Percentiles rank a stretch among this genome's conserved stretches.
These are phyloP conservation scores for Epicauta chinensis DNA, from an alignment of 1,140 invertebrate species.

Conservation along the genomic window DNA sequence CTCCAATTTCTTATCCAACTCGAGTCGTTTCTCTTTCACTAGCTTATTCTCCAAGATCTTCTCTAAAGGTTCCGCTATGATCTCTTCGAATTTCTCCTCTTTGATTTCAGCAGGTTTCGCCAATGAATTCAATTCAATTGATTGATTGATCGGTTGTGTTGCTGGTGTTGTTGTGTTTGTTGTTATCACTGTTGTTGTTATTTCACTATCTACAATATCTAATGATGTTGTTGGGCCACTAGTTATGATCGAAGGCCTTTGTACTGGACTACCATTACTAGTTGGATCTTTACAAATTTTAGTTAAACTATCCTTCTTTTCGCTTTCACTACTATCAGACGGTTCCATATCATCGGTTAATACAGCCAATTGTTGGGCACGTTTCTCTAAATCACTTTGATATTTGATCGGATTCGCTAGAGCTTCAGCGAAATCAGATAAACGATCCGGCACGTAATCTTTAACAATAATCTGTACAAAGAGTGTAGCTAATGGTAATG, in stretches of 20 bases:
- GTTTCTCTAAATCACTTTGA: slow-evolving; percentile 88
- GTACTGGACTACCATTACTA: slow-evolving; percentile 33
- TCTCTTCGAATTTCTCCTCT: slow-evolving; percentile 48
- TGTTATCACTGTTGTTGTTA: background rate
- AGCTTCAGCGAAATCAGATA: slow-evolving; percentile 92
- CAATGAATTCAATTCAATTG: slow-evolving; percentile 30
- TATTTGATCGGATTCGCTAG: slow-evolving; percentile 97
- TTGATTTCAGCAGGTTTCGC: slow-evolving; percentile 25
- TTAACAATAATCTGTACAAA: slow-evolving; percentile 92
- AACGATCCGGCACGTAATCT: slow-evolving; percentile 94
- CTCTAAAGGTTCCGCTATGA: slow-evolving; percentile 71
- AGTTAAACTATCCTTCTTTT: slow-evolving; percentile 25
- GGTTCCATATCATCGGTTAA: slow-evolving; percentile 75
- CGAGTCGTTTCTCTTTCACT: slow-evolving; percentile 72
- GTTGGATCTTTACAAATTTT: slow-evolving; percentile 22
- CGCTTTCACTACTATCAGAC: slow-evolving; percentile 18
- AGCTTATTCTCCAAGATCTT: slow-evolving; percentile 73
- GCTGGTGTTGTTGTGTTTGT: slow-evolving; percentile 2
- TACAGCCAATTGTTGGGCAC: slow-evolving; percentile 82
- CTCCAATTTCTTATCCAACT: slow-evolving; percentile 85
- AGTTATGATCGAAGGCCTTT: slow-evolving; percentile 29
- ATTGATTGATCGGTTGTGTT: background rate
- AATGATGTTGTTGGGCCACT: slow-evolving; percentile 19
- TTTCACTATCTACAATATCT: slow-evolving; percentile 28
- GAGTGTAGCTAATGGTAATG: slow-evolving; percentile 79